Evolutionary conservation across 1,140 invertebrate species (phyloP), one percentile per base, ranked within the genome.

Genomic region (Kradibia gibbosae): DNA sequence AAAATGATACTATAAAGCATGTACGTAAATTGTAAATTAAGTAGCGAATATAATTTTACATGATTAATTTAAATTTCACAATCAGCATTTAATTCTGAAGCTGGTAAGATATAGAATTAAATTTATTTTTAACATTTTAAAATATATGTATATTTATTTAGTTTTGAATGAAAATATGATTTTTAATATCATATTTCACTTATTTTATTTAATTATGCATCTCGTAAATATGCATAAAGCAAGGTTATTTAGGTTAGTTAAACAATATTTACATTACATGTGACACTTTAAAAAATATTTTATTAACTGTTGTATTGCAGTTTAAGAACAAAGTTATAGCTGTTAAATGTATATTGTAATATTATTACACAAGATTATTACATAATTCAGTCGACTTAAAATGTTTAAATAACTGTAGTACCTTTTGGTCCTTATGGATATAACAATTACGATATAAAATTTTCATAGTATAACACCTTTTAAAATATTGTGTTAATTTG

Each of bases 201-300:
- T 36, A 34, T 22, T 2, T 62, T 31, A 62, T 62, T 67, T 39
- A 39, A 67, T 4, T n/a, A 39, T 34, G 34, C 8, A 39, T 53
- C 17, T 22, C 13, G 39, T n/a, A 31, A 39, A 22, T 8, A 67
- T 10, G 62, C 8, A 17, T 0, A n/a, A 48, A 48, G 25, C 25
- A 45, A 71, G 70, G 70, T 71, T 71, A 71, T 48, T 71, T 71
- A 71, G 70, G 70, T 71, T 71, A 71, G 42, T 28, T 71, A 3
- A 28, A 48, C 4, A 71, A 28, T 71, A 48, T 48, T 71, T 25
- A 48, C n/a, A 71, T 48, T 48, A 28, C 4, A 17, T 71, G 5
- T 36, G 31, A 28, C 28, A 28, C 20, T 28, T 36, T 65, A 28
- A 28, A 28, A 55, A 55, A 60, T 60, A 28, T 60, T 28, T 60